Evolutionary conservation across 2,888 invertebrate species (phyloP), one percentile per base, ranked within the genome.

Genomic region (Drosophila quasianomalipes): DNA sequence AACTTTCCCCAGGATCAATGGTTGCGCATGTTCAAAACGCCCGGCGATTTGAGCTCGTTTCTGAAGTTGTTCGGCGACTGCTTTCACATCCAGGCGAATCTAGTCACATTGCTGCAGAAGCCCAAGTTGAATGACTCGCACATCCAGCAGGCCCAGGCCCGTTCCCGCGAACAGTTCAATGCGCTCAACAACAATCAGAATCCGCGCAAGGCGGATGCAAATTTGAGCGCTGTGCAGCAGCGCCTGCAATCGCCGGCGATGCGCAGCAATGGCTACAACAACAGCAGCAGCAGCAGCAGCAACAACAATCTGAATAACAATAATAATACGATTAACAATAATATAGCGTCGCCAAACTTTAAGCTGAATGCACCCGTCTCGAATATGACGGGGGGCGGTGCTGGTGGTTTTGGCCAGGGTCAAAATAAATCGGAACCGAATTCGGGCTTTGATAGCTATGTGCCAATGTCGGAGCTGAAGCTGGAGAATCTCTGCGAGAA

Each of bases 1-100:
- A 95, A 96, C 81, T 97, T 96, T 89, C 96, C 96, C 9, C 96
- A 96, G 91, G 96, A 96, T 78, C 95, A 96, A 82, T 97, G 97
- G 96, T 95, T 96, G 88, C 96, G 96, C 90, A 96, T 98, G 94
- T 98, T 98, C 91, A 98, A 98, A 92, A 98, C 97, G 4, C 96
- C 97, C 0, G 96, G 96, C 67, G 98, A 99, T 94, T 94, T 99
- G 82, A 96, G 96, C 59, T 98, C 98, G 57, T 98, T 99, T 92
- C 94, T 99, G 63, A 97, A 97, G 93, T 96, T 99, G 94, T 98
- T 98, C 93, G 97, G 98, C n/a, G 97, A 98, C 93, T 96, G 97
- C 89, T 98, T 98, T 94, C 97, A 97, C 93, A 97, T 99, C 75
- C 98, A 98, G 92, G 96, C 97, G 63, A 98, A 98, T 94, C 95